Base-by-base conservation (phyloP, 2,797 vertebrate genomes). In the Cirrhinus molitorella region DNA sequence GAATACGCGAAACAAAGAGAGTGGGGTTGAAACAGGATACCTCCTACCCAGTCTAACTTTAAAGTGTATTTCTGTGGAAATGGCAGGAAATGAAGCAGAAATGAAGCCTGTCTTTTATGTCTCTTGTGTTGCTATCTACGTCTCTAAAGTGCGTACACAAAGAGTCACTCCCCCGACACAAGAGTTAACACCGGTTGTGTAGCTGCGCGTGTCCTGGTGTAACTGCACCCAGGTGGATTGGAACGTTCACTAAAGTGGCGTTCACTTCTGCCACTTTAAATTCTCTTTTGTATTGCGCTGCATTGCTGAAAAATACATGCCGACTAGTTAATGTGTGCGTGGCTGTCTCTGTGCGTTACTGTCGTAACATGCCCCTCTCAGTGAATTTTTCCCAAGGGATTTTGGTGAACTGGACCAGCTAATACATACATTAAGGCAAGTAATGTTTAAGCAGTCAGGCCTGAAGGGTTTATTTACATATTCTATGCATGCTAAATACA, bases 41-140 rank as follows among this genome's bases (percentile, higher is more conserved):
- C 86, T 91, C 91, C 89, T 81, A 88, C 84, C 87, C 90, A 11
- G 89, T 86, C 79, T 74, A 89, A 90, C 90, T 80, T 47, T 37
- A 89, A 91, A 92, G 89, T 93, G 91, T 90, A 93, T 94, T 91
- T 94, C 89, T 86, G 90, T 90, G 90, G 89, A 93, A 93, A 92
- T 89, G 81, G 70, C 80, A 89, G 84, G 89, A 89, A 91, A 79
- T 91, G 91, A 91, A 84, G 86, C 90, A 91, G 91, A 94, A 92
- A 79, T 87, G 61, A 87, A 79, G 55, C 85, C 87, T 34, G 76
- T 83, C 87, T 90, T 71, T 59, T 66, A 71, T 91, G 86, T 91
- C 89, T 89, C 89, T 80, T 88, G 81, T 87, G 80, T 83, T 88
- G 88, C 88, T 5, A 65, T 80, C 89, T 87, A 57, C 78, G 83